phyloP scores from a whole-genome alignment of 2,888 invertebrate species.

The Heliconius erato region DNA sequence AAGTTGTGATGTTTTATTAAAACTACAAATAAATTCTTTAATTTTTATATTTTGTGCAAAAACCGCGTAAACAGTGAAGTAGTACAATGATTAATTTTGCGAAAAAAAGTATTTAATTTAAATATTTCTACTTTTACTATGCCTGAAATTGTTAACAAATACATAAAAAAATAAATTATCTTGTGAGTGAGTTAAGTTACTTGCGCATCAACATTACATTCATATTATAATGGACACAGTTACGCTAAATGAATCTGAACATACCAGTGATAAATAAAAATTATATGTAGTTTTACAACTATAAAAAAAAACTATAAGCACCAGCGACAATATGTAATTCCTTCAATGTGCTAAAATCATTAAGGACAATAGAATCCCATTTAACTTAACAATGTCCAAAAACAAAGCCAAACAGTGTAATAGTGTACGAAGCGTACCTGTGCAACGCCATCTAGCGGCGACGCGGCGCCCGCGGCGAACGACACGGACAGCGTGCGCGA shows the following conservation, averaged over 20 bases:
- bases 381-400: background rate
- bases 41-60: background rate
- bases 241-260: background rate
- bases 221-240: background rate
- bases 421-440: constrained; percentile 68
- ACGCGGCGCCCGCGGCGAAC: constrained; percentile 91
- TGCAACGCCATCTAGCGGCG: constrained; percentile 91
- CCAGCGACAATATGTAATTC: background rate
- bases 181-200: background rate
- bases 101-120: too few species aligned
- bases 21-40: background rate
- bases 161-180: background rate
- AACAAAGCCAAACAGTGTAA: background rate
- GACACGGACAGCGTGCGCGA: constrained; percentile 96
- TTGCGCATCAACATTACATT: constrained; percentile 13
- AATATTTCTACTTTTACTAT: background rate
- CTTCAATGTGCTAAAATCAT: background rate
- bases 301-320: background rate
- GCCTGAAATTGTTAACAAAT: background rate
- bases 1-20: background rate
- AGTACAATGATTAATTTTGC: too few species aligned
- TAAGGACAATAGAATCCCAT: background rate
- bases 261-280: background rate
- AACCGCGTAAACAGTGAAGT: too few species aligned
- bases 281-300: background rate